Evolutionary conservation across 2,113 vertebrate species (phyloP).

Genomic region (Phrynocephalus versicolor): DNA sequence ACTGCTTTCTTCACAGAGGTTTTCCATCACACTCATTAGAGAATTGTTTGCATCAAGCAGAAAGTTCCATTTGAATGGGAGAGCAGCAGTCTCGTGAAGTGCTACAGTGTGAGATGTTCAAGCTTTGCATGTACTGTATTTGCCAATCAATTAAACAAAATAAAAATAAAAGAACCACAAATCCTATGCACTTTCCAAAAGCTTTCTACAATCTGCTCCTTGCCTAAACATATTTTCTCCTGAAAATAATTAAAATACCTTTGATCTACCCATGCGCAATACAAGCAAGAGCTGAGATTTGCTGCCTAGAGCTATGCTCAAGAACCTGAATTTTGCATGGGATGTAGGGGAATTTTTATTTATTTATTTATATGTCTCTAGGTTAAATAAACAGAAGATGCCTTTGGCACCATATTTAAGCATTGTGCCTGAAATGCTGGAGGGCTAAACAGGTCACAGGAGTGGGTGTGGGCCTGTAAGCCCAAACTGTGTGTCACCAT

Average conservation of each 20-base stretch:
- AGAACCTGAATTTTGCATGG: background rate
- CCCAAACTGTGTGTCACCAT: too few relatives aligned
- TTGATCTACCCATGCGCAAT: background rate
- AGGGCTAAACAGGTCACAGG: too few relatives aligned
- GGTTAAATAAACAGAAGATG: background rate
- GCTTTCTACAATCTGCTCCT: background rate
- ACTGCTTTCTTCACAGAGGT: conserved; percentile 19
- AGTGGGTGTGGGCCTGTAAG: background rate
- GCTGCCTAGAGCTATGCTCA: background rate
- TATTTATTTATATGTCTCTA: background rate
- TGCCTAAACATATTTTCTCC: background rate
- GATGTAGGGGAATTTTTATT: background rate
- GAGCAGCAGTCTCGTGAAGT: conserved; percentile 30
- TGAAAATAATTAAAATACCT: background rate
- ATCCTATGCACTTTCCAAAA: background rate
- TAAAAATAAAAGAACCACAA: too few relatives aligned
- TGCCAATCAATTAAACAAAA: conserved; percentile 38
- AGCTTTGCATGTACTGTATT: background rate
- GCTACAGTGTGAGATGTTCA: background rate
- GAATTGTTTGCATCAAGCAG: conserved; percentile 15
- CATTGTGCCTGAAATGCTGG: too few relatives aligned
- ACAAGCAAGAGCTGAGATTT: background rate
- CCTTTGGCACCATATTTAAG: too few relatives aligned
- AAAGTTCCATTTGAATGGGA: conserved; percentile 35
- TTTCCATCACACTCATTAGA: background rate